A percentile compares a stretch with the other conserved stretches of the same genome.
These are phyloP conservation scores for Aurelia aurita complex sp. Pacific DNA, from an alignment of 30 jellyfish, hydroid and myxozoan genomes.

Conservation along the genomic window DNA sequence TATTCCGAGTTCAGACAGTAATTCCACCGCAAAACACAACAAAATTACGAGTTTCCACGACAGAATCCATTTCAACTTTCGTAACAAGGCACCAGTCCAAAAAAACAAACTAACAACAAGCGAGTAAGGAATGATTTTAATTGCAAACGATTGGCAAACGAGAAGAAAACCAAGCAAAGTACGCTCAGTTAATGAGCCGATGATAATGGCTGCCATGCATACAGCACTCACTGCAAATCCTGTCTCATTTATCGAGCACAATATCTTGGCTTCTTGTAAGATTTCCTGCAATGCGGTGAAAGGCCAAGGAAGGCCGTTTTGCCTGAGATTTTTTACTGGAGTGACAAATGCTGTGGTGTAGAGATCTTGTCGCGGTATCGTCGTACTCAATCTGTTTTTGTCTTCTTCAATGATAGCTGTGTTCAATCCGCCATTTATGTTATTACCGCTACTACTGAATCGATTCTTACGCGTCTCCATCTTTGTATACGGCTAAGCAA, in stretches of 20 bases:
- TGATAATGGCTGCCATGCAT: slow-evolving; percentile 66
- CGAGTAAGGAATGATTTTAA: slow-evolving; percentile 35
- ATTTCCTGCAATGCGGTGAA: slow-evolving; percentile 13
- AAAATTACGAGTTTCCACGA: slow-evolving; percentile 36
- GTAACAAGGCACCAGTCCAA: slow-evolving; percentile 53
- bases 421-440: slow-evolving; percentile 27
- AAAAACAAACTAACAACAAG: slow-evolving; percentile 34
- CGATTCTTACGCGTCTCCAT: slow-evolving; percentile 33
- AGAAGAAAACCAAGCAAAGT: slow-evolving; percentile 34
- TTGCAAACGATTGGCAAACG: slow-evolving; percentile 25
- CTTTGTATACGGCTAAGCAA: not conserved
- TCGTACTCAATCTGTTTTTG: slow-evolving; percentile 7
- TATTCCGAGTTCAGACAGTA: slow-evolving; percentile 11
- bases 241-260: slow-evolving; percentile 46
- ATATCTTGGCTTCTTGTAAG: slow-evolving; percentile 24
- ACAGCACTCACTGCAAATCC: slow-evolving; percentile 55
- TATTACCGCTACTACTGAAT: slow-evolving; percentile 25
- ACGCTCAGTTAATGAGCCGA: slow-evolving; percentile 45
- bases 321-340: slow-evolving; percentile 35
- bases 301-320: slow-evolving; percentile 54
- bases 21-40: slow-evolving; percentile 21
- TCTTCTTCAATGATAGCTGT: slow-evolving; percentile 42
- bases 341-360: slow-evolving; percentile 64
- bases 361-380: slow-evolving; percentile 54
- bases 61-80: slow-evolving; percentile 15